Base-by-base conservation (phyloP, 2,888 invertebrate species). In the Acanthosepion esculentum region DNA sequence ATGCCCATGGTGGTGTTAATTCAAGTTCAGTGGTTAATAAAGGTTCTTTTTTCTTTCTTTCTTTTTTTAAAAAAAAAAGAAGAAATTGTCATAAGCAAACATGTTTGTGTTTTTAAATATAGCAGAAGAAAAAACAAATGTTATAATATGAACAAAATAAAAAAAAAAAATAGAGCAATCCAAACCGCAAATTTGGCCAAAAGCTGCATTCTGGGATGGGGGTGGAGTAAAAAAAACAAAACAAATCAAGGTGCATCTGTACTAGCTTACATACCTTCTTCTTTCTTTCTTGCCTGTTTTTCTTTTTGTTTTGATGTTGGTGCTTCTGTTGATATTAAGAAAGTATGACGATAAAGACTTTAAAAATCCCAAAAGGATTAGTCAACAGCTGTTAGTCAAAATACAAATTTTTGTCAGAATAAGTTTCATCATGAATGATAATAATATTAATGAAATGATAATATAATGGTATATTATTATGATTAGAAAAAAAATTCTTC, bases 261-360 rank as follows among this genome's bases (percentile, higher is more conserved):
- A n/a, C 93, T 93, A 29, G 23, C 50, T 93, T 93, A 93, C 93
- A 93, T 93, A 93, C 93, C 93, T 93, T 93, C 93, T n/a, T 93
- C 93, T 93, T 93, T 93, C 93, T 93, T 93, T 93, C 50, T 93
- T 48, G 93, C 29, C n/a, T n/a, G n/a, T 93, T 93, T 93, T 93
- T 93, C 93, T 93, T 93, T 93, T 93, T 93, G 93, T 53, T 93
- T 93, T 29, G 93, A 93, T 93, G 93, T 50, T 53, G 93, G 93
- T 93, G 29, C 93, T 93, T 93, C 93, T 93, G 93, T 93, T 93
- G 93, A 93, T 93, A 93, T 93, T n/a, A 93, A 93, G 93, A 93
- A 53, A 93, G 93, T 50, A 93, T 48, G n/a, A 18, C n/a, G 18
- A 78, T 78, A 12, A 15, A 78, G 33, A 78, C 64, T 78, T 78